A percentile compares a stretch with the other conserved stretches of the same genome.
These are phyloP conservation scores for Nematopogon swammerdamellus DNA, from an alignment of 2,888 invertebrate genomes.

Conservation along the genomic window DNA sequence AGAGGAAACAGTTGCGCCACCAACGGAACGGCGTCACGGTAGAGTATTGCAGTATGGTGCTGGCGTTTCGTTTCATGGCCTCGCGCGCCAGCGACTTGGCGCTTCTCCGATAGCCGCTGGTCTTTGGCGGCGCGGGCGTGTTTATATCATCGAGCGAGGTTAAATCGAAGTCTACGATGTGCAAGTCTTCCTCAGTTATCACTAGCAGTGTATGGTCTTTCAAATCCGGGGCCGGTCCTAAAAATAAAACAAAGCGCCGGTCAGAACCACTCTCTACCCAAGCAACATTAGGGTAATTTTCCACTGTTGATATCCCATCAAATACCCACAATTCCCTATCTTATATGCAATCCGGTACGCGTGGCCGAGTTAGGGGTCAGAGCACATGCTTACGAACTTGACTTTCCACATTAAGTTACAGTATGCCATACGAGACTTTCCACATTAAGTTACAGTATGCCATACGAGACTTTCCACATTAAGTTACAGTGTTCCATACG, in stretches of 20 bases:
- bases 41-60: slow-evolving; percentile 36
- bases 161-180: neutral
- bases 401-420: no score
- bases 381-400: no score
- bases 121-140: slow-evolving; percentile 16
- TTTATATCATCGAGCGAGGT: slow-evolving; percentile 5
- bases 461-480: no score
- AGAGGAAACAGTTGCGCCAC: slow-evolving; percentile 40
- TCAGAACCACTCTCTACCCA: slow-evolving; percentile 9
- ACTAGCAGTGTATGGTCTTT: slow-evolving; percentile 20
- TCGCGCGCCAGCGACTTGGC: slow-evolving; percentile 34
- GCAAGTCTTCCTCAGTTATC: slow-evolving; percentile 12
- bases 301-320: no score
- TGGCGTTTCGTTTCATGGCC: slow-evolving; percentile 40
- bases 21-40: slow-evolving; percentile 37
- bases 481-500: no score
- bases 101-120: slow-evolving; percentile 26
- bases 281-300: no score
- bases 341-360: no score
- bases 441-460: no score
- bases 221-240: slow-evolving; percentile 30
- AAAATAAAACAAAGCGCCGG: slow-evolving; percentile 37
- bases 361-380: no score
- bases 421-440: no score
- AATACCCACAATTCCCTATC: no score